A percentile compares a stretch with the other conserved stretches of the same genome.
Conservation (phyloP, 2,113 vertebrate genomes). For the Lethenteron camtschaticum region DNA sequence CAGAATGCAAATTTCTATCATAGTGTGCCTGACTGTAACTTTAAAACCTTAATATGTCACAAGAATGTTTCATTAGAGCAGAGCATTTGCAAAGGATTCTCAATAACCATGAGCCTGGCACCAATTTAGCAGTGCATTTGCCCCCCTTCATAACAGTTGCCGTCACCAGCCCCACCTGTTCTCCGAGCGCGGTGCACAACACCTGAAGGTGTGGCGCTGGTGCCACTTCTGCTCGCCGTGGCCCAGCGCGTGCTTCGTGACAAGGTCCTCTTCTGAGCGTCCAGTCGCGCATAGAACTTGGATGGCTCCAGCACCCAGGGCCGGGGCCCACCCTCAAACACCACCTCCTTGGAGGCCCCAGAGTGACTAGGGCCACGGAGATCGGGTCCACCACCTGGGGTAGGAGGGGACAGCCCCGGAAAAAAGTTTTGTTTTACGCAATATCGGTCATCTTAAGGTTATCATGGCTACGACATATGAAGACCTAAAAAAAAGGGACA, state of each 20-base stretch:
- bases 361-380: slow-evolving; percentile 51
- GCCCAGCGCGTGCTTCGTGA: slow-evolving; percentile 26
- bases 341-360: slow-evolving; percentile 76
- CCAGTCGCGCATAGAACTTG: slow-evolving; percentile 55
- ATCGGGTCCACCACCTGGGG: slow-evolving; percentile 49
- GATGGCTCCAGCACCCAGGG: slow-evolving; percentile 84
- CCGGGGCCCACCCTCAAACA: slow-evolving; percentile 65
- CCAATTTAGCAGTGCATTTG: background rate
- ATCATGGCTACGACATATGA: too few relatives aligned
- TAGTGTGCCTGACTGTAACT: background rate
- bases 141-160: background rate
- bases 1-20: too few relatives aligned
- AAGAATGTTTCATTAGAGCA: background rate
- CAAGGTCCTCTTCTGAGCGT: slow-evolving; percentile 27
- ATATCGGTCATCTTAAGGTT: too few relatives aligned
- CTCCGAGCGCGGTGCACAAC: slow-evolving; percentile 50
- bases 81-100: too few relatives aligned
- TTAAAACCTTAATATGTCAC: background rate
- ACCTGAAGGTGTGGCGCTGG: slow-evolving; percentile 47
- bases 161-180: slow-evolving; percentile 36
- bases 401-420: background rate
- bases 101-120: background rate
- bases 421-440: background rate
- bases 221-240: slow-evolving; percentile 30
- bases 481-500: too few relatives aligned